A percentile compares a stretch with the other conserved stretches of the same genome.
Conservation (phyloP, 92 coral and sea anemone genomes). For the Blastomussa wellsi region DNA sequence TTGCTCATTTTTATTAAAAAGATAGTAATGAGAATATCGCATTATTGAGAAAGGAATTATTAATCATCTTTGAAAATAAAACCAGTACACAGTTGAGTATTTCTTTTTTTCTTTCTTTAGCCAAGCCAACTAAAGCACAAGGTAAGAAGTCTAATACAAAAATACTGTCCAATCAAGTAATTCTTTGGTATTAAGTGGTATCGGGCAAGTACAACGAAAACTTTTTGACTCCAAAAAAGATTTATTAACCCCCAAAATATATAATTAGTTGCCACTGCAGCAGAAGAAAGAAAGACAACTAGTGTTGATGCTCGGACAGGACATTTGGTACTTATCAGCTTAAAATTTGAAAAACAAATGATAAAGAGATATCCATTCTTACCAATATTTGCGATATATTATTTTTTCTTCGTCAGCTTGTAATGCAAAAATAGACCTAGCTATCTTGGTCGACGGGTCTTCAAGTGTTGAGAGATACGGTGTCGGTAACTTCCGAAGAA, state of each 20-base stretch:
- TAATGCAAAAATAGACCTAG: conserved; percentile 78
- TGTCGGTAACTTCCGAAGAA: conserved; percentile 79
- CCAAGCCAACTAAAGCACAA: conserved; percentile 63
- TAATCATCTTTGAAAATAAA: too few relatives aligned
- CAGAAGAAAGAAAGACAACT: neutral
- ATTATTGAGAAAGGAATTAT: too few relatives aligned
- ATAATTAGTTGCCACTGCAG: neutral
- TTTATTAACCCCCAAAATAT: too few relatives aligned
- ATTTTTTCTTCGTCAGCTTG: conserved; percentile 58
- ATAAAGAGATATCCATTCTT: neutral
- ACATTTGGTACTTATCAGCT: neutral
- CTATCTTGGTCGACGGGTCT: conserved; percentile 85
- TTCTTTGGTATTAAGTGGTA: neutral
- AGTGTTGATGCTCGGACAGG: neutral
- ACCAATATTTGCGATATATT: neutral
- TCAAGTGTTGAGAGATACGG: conserved; percentile 82
- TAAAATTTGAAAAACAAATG: neutral
- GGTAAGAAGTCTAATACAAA: conserved; percentile 27
- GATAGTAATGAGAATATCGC: too few relatives aligned
- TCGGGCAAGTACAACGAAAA: neutral
- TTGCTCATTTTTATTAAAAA: too few relatives aligned
- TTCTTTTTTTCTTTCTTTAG: conserved; percentile 31
- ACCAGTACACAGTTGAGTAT: neutral
- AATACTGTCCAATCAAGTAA: neutral
- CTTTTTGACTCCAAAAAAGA: neutral